Base-by-base conservation (phyloP, 2,113 vertebrate genomes). In the Dicrurus megarhynchus region DNA sequence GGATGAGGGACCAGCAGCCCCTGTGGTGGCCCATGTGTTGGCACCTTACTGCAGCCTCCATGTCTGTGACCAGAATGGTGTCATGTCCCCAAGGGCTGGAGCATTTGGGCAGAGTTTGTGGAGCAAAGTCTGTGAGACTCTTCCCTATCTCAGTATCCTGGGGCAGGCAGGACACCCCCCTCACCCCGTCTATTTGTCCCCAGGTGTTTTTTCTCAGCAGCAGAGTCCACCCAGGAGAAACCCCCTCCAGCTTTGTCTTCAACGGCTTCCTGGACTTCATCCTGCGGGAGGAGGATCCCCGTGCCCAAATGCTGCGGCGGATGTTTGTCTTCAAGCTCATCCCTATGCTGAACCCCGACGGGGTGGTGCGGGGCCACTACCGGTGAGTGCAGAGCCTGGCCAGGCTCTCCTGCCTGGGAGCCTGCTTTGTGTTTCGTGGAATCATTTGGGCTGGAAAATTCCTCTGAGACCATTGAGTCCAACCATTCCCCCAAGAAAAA, bases 201-300 rank as follows among this genome's bases (percentile, higher is more conserved):
- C 90, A 99, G 99, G 99, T 99, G 67, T 99, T 99, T 96, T 99
- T 99, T 92, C 98, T 99, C 84, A 99, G 99, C 97, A 99, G 99
- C 69, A 98, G 99, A 30, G 99, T 99, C 22, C 99, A 99, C 73
- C 99, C 99, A 0, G 99, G 99, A 18, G 99, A 99, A 96, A 99
- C 99, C 0, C 99, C 99, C 3, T 99, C 99, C 30, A 99, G 99
- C 82, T 99, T 99, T 3, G 99, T 99, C 76, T 99, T 99, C 94
- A 99, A 99, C 0, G 99, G 99, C 55, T 99, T 99, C 96, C 97
- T 99, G 88, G 98, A 98, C 91, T 99, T 99, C 95, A 99, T 99
- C 95, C 97, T 99, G 64, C 98, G 99, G 89, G 98, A 97, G 94
- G 99, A 99, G 19, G 99, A 99, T 68, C 99, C 99, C 5, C 99